Base-by-base conservation (phyloP, 2,888 invertebrate genomes). In the Lottia scabra region DNA sequence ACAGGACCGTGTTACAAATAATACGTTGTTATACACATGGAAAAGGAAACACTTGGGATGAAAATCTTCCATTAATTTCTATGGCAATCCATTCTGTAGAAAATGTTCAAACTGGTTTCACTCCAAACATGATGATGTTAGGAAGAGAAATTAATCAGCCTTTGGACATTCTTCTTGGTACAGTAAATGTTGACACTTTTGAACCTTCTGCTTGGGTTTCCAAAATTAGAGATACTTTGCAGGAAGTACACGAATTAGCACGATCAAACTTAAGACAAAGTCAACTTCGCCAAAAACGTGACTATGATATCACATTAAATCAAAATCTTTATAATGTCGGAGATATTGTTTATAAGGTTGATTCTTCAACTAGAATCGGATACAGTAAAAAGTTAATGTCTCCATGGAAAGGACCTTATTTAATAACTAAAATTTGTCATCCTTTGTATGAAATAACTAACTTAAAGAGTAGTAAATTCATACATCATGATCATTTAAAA, bases 51-150 rank as follows among this genome's bases (percentile, higher is more conserved):
- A 6, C 2, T 16, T 78, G 71, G 77, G 78, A 78, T 48, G 44
- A n/a, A 2, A 72, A 72, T 38, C 70, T 78, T 1, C 75, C 73
- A 8, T 70, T 75, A 19, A 63, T 77, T 6, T 65, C 74, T 66
- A 77, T 78, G 75, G 75, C 75, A 16, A 75, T 77, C 46, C 23
- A 72, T 45, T 70, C 77, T 2, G 71, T 72, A 13, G 62, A 45
- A 8, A 73, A 78, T 46, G 19, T 38, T 10, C 67, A 44, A n/a
- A 71, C 73, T 19, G 65, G 71, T 30, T 62, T 70, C 23, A 69
- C 64, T 27, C 76, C 73, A 48, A 78, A 78, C 16, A 75, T 68
- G 65, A 75, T 78, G 72, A 48, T 75, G 26, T 64, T 76, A 27
- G 75, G 78, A 13, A 19, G 67, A 1, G 76, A 78, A 38, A 38